Evolutionary conservation across 2,888 invertebrate genomes (phyloP).

Genomic region (Urechis unicinctus): DNA sequence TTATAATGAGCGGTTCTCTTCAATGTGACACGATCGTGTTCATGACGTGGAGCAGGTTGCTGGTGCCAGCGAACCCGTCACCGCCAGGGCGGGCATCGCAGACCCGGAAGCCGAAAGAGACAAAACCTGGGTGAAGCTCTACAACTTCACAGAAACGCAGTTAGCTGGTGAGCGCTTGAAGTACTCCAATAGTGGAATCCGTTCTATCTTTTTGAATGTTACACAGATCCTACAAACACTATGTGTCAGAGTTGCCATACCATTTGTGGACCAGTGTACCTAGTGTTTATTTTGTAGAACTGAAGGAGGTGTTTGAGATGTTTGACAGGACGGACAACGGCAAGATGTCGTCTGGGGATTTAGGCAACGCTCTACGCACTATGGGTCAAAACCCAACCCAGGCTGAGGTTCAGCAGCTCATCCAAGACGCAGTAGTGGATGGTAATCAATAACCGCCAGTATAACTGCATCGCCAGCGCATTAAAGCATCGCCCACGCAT

Average conservation of each 20-base stretch:
- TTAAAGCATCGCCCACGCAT: too few relatives aligned
- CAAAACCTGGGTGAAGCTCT: slow-evolving; percentile 3
- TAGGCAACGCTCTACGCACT: slow-evolving; percentile 16
- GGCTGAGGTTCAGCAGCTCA: slow-evolving; percentile 13
- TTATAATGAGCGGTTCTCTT: too few relatives aligned
- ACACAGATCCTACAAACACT: background rate
- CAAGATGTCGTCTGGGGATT: slow-evolving; percentile 10
- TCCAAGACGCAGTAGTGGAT: slow-evolving; percentile 7
- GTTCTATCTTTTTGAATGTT: background rate
- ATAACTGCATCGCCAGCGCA: too few relatives aligned
- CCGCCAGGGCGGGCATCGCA: background rate
- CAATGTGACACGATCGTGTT: too few relatives aligned
- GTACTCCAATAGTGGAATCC: background rate
- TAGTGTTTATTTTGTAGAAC: slow-evolving; percentile 10
- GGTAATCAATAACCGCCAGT: slow-evolving; percentile 6
- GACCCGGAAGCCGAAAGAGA: background rate
- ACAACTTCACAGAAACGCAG: slow-evolving; percentile 1
- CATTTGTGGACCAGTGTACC: too few relatives aligned
- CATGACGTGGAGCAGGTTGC: too few relatives aligned
- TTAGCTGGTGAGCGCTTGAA: background rate
- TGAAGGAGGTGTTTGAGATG: slow-evolving; percentile 17
- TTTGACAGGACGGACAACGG: slow-evolving; percentile 10
- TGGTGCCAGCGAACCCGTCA: too few relatives aligned
- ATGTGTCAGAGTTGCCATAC: too few relatives aligned
- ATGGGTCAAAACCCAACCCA: slow-evolving; percentile 20